Percentiles rank a stretch among this genome's conserved stretches.
These are phyloP conservation scores for Holothuria scabra DNA, from an alignment of 53 echinoderm and acorn worm genomes.

Conservation along the genomic window DNA sequence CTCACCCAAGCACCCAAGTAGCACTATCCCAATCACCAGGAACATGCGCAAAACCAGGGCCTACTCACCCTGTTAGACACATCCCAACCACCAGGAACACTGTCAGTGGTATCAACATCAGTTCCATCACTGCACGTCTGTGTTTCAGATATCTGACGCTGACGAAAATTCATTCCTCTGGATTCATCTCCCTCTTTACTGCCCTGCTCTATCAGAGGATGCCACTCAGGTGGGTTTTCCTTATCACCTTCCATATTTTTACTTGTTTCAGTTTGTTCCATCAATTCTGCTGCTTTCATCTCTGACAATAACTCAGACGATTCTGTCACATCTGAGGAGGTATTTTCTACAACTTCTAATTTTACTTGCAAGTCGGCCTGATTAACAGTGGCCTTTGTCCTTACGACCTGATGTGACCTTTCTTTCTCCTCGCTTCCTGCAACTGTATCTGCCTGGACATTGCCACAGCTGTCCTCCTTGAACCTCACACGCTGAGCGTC, in stretches of 20 bases:
- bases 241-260: slow-evolving; percentile 9
- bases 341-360: neutral
- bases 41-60: no score
- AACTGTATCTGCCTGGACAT: slow-evolving; percentile 20
- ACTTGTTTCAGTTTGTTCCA: neutral
- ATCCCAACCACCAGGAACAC: slow-evolving; percentile 94
- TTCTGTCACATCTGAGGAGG: neutral
- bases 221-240: slow-evolving; percentile 1
- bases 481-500: slow-evolving; percentile 69
- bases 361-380: neutral
- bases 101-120: slow-evolving; percentile 81
- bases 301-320: neutral
- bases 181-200: slow-evolving; percentile 35
- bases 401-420: slow-evolving; percentile 9
- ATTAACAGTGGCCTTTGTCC: neutral
- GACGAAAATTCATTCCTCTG: neutral
- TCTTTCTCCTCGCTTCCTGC: slow-evolving; percentile 21
- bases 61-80: slow-evolving; percentile 90
- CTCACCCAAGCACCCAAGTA: slow-evolving; percentile 85
- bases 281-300: neutral
- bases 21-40: slow-evolving; percentile 83
- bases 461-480: slow-evolving; percentile 38
- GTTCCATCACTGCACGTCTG: slow-evolving; percentile 81
- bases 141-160: slow-evolving; percentile 83
- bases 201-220: slow-evolving; percentile 35